Evolutionary conservation across 1,140 invertebrate genomes (phyloP).

Genomic region (Melanaphis sacchari): DNA sequence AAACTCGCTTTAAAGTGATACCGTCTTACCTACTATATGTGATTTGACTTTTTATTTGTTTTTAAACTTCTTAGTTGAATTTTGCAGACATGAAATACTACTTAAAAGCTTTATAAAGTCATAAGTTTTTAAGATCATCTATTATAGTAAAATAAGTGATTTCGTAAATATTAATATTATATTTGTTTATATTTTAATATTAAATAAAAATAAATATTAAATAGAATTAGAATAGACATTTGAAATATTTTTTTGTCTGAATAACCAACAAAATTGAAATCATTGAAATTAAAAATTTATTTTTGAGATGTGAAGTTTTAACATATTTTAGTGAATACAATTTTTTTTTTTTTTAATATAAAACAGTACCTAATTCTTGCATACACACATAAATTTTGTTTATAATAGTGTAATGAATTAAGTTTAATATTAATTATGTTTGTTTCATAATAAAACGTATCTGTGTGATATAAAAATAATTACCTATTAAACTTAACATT

Average conservation of each 20-base stretch:
- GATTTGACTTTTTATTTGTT: background rate
- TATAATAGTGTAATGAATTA: background rate
- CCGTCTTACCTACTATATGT: background rate
- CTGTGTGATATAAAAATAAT: background rate
- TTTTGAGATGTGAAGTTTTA: background rate
- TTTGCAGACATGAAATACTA: background rate
- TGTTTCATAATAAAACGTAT: background rate
- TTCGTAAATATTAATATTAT: background rate
- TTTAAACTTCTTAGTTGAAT: background rate
- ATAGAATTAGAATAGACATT: background rate
- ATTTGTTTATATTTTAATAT: background rate
- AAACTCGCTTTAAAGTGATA: background rate
- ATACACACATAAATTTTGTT: background rate
- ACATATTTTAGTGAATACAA: background rate
- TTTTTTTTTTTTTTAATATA: background rate
- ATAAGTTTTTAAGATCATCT: background rate
- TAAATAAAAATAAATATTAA: background rate
- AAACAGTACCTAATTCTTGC: background rate
- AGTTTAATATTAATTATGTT: background rate
- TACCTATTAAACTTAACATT: background rate
- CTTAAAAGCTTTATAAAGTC: background rate
- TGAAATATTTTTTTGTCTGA: background rate
- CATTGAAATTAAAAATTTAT: background rate
- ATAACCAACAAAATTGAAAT: background rate
- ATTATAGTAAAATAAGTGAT: background rate